phyloP scores from a whole-genome alignment of 2,888 invertebrate genomes.

The Furcula furcula region DNA sequence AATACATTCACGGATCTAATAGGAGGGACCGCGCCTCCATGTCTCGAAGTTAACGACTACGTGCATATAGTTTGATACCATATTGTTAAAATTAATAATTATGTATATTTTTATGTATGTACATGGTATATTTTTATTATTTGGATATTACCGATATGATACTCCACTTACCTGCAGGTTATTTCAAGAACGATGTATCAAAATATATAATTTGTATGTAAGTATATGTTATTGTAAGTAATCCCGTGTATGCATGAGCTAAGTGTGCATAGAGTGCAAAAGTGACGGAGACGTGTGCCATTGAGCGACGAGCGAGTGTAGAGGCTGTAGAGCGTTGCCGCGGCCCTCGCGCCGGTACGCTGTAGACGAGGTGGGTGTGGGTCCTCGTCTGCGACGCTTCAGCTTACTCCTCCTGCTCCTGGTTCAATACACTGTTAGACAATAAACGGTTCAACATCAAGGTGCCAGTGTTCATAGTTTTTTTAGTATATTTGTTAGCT shows the following conservation, averaged over 20 bases:
- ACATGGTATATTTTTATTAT: background rate
- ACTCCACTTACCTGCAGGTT: background rate
- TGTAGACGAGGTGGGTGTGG: no score
- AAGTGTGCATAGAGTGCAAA: slow-evolving; percentile 7
- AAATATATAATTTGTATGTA: background rate
- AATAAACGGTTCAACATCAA: slow-evolving; percentile 47
- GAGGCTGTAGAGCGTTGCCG: background rate
- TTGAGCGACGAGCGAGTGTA: slow-evolving; percentile 5
- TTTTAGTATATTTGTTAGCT: slow-evolving; percentile 40
- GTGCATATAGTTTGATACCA: slow-evolving; percentile 21
- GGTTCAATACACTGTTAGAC: slow-evolving; percentile 13
- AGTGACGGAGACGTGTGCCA: slow-evolving; percentile 12
- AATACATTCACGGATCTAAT: slow-evolving; percentile 41
- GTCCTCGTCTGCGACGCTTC: no score
- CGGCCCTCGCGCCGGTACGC: background rate
- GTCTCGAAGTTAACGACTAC: slow-evolving; percentile 21
- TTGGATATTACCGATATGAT: background rate
- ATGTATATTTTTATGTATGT: slow-evolving; percentile 8
- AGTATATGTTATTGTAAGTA: background rate
- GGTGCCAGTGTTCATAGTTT: slow-evolving; percentile 63
- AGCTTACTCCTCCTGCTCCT: background rate
- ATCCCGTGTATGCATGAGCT: slow-evolving; percentile 20
- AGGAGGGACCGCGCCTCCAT: slow-evolving; percentile 19
- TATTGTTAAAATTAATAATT: no score
- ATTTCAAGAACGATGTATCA: background rate